A percentile compares a stretch with the other conserved stretches of the same genome.
phyloP scores from a whole-genome alignment of 2,113 vertebrate species.

The Sturnus vulgaris region DNA sequence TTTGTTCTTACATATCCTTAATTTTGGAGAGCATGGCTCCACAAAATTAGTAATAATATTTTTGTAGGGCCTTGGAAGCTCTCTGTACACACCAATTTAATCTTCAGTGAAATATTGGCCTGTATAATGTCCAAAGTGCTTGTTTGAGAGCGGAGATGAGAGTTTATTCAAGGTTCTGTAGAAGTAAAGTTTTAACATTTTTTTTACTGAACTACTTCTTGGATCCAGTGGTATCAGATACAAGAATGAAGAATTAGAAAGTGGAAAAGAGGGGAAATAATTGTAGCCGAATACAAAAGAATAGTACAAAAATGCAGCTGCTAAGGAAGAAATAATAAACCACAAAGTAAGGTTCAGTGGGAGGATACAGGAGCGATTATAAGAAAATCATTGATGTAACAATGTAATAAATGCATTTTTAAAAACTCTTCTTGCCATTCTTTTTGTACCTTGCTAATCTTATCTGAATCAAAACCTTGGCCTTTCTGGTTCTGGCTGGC shows the following conservation, averaged over 20 bases:
- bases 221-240: not conserved
- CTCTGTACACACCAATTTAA: not conserved
- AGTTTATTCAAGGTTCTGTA: not conserved
- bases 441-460: not conserved
- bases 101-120: not conserved
- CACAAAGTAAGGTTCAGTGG: not conserved
- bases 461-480: not conserved
- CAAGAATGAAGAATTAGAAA: not conserved
- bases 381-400: not conserved
- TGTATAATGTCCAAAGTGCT: not conserved
- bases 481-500: not conserved
- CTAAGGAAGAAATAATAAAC: not conserved
- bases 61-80: not conserved
- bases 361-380: not conserved
- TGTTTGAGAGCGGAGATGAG: not conserved
- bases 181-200: not conserved
- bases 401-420: not conserved
- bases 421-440: not conserved
- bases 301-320: not conserved
- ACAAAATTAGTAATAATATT: not conserved
- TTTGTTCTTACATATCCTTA: conserved; percentile 18
- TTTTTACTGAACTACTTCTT: not conserved
- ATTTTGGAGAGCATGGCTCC: not conserved
- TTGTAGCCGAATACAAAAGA: not conserved
- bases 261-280: not conserved